Percentiles rank a stretch among this genome's conserved stretches.
Conservation (phyloP, 2,888 invertebrate genomes). For the Eupithecia vulgata region DNA sequence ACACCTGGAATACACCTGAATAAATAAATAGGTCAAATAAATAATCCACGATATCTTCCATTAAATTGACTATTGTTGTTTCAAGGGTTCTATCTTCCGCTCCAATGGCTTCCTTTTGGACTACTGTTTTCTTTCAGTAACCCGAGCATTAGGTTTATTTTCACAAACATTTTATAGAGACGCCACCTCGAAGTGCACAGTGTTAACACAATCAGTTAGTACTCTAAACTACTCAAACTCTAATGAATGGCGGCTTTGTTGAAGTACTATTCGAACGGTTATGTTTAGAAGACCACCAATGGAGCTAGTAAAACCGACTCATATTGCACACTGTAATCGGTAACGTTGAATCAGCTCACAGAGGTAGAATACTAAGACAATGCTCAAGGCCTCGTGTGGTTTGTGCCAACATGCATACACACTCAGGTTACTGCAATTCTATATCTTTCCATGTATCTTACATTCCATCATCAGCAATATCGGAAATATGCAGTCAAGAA, state of each 20-base stretch:
- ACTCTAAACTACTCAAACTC: not conserved
- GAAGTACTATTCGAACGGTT: constrained; percentile 2
- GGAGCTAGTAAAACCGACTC: constrained; percentile 11
- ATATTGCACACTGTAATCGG: constrained; percentile 13
- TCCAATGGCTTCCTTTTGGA: constrained; percentile 30
- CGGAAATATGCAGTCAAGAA: not conserved
- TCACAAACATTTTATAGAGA: constrained; percentile 13
- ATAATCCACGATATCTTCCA: constrained; percentile 28
- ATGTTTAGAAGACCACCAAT: constrained; percentile 16
- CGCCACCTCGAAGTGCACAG: not conserved
- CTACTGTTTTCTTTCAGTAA: constrained; percentile 31
- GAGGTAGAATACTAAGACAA: constrained; percentile 22
- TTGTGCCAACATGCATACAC: constrained; percentile 38
- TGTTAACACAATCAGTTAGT: not conserved
- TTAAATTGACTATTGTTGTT: constrained; percentile 33
- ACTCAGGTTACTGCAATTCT: constrained; percentile 35
- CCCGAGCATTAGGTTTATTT: constrained; percentile 19
- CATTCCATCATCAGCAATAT: not conserved
- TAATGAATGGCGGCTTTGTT: constrained; percentile 10
- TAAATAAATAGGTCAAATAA: constrained; percentile 11
- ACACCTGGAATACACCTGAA: not conserved
- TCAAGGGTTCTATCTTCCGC: constrained; percentile 21
- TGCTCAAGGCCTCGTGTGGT: constrained; percentile 53
- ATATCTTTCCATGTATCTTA: not conserved
- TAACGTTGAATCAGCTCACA: constrained; percentile 11